Evolutionary conservation across 2,113 vertebrate species (phyloP).

Genomic region (Triplophysa siluroides): DNA sequence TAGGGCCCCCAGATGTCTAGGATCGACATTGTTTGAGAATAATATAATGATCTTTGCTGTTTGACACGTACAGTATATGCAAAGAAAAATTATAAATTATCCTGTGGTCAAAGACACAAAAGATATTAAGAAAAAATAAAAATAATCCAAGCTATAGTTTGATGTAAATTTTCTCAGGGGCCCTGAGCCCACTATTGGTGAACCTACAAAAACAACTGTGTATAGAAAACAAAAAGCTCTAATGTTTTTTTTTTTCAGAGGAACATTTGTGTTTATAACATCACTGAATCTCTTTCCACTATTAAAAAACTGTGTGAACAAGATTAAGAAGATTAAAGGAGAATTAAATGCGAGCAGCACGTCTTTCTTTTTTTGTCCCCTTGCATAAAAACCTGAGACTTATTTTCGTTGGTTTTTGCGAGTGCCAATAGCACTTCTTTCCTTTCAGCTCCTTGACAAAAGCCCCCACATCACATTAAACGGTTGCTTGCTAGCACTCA

Average conservation of each 20-base stretch:
- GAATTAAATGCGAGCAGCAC: constrained; percentile 48
- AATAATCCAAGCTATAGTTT: neutral
- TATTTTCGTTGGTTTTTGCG: constrained; percentile 62
- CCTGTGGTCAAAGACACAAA: neutral
- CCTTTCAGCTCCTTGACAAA: constrained; percentile 68
- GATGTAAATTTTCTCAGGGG: neutral
- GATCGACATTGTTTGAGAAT: too few relatives aligned
- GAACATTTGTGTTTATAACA: constrained; percentile 47
- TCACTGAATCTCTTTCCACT: constrained; percentile 43
- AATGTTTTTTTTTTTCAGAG: neutral
- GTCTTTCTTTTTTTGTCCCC: constrained; percentile 23
- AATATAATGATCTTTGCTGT: neutral
- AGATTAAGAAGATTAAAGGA: constrained; percentile 72
- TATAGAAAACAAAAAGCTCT: neutral
- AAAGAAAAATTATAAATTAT: neutral
- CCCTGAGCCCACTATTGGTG: constrained; percentile 11
- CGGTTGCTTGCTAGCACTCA: constrained; percentile 66
- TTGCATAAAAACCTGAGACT: constrained; percentile 54
- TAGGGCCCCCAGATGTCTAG: too few relatives aligned
- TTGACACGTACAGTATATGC: neutral
- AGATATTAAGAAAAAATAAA: neutral
- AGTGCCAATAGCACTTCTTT: constrained; percentile 61
- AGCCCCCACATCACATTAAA: constrained; percentile 69
- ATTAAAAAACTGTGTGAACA: constrained; percentile 57
- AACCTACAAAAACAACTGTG: neutral